Evolutionary conservation across 2,797 vertebrate genomes (phyloP).

Genomic region (Aeoliscus strigatus): DNA sequence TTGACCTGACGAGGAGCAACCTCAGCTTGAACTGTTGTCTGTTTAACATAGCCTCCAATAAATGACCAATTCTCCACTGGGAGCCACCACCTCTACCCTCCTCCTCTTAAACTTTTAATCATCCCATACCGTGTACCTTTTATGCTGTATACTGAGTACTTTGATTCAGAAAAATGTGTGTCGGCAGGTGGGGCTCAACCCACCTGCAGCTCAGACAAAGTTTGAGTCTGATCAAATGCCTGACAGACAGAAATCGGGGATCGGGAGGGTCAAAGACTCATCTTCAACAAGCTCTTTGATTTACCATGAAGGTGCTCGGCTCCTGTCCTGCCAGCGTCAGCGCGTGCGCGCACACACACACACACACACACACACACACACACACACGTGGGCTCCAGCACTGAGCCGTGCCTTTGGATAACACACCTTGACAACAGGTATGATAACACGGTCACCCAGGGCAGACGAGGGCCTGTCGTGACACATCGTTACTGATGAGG

Average conservation of each 20-base stretch:
- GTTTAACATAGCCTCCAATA: too few relatives aligned
- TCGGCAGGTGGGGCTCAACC: conserved; percentile 12
- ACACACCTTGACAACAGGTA: conserved; percentile 38
- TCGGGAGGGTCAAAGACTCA: conserved; percentile 39
- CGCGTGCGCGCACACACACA: too few relatives aligned
- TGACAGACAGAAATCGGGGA: conserved; percentile 2
- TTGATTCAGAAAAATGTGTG: too few relatives aligned
- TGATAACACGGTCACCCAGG: conserved; percentile 42
- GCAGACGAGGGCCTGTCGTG: conserved; percentile 12
- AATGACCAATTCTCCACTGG: too few relatives aligned
- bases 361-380: too few relatives aligned
- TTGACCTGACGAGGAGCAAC: too few relatives aligned
- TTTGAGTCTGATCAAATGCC: conserved; percentile 29
- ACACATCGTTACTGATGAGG: conserved; percentile 19
- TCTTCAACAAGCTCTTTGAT: conserved; percentile 50
- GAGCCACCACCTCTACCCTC: too few relatives aligned
- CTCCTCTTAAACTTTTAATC: too few relatives aligned
- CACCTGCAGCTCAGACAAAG: conserved; percentile 55
- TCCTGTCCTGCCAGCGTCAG: conserved; percentile 3
- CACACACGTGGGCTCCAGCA: too few relatives aligned
- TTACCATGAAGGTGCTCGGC: conserved; percentile 51
- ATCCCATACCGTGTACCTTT: too few relatives aligned
- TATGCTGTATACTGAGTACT: too few relatives aligned
- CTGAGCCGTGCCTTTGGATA: conserved; percentile 33
- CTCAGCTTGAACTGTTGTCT: too few relatives aligned